Evolutionary conservation across 1,140 invertebrate species (phyloP), one percentile per base, ranked within the genome.

Genomic region (Lasaia peninsularis): DNA sequence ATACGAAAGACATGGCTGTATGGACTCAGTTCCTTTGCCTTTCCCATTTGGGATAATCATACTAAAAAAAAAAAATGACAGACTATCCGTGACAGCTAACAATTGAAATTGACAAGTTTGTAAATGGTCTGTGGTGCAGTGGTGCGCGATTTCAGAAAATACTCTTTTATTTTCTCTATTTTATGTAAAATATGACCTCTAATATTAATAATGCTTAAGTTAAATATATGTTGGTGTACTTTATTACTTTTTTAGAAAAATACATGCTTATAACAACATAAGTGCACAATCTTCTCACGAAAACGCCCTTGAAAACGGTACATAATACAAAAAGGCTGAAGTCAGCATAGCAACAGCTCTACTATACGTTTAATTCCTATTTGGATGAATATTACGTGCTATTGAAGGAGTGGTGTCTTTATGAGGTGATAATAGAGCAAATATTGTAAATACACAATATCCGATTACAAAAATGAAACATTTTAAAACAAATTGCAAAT

Each of bases 311-410:
- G 84, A 84, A 81, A 85, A 84, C 64, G 58, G 75, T 74, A 44
- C 40, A 9, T 21, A 76, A 74, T 78, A 73, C 73, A 80, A 86
- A 83, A 78, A 81, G 71, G 76, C 75, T 78, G 75, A 78, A 83
- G 80, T 85, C 85, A 84, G 85, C 85, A 84, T 88, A 88, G 85
- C 83, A 88, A 88, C 85, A 88, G 71, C 69, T 69, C 62, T 80
- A 71, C 56, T 63, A 69, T 68, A 66, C 62, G 57, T 78, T 72
- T 71, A 71, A 67, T 65, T 73, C 63, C 58, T 75, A 75, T 76
- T 78, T 78, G 62, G 58, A 71, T 65, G 69, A 69, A 69, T 67
- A 75, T 69, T 63, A 37, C 50, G 60, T 61, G 56, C 44, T 69
- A 59, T 69, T 63, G 33, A 37, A 56, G 62, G 61, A 69, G 63